Base-by-base conservation (phyloP, 2,888 invertebrate species). In the Phengaris alcon region DNA sequence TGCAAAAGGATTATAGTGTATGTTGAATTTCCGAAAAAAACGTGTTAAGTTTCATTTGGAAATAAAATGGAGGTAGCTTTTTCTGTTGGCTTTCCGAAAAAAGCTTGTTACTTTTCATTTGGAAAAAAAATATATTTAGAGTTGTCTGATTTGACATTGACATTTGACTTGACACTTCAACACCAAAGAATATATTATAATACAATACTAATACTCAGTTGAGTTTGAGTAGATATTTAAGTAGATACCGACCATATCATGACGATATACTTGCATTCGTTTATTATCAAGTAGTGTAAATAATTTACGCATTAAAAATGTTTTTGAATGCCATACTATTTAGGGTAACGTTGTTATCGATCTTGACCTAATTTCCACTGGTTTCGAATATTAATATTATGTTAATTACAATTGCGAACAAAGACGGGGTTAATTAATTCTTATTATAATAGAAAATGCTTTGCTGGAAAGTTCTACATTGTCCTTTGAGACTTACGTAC, bases 331-430 rank as follows among this genome's bases (percentile, higher is more conserved):
- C 68, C 46, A n/a, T 46, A 69, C n/a, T 13, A 69, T 69, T 69
- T 48, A 48, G 48, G 68, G n/a, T 69, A 69, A 48, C 68, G 68
- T 69, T 69, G n/a, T 69, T 48, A 69, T 48, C 12, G 69, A 69
- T 69, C 48, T 48, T 69, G 69, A 48, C 69, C 69, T 48, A 48
- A 69, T 69, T 64, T 48, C 48, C 69, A 15, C 69, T 48, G 8
- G 48, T 6, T n/a, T 48, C 48, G 69, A 13, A 69, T 69, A 48
- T 68, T 68, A n/a, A 68, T 69, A 48, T 69, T 69, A 69, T 69
- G 69, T 48, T 48, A 69, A 69, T 69, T n/a, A 48, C 64, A 64
- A 48, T 69, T 69, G 48, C 48, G 46, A 9, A 69, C 69, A 69
- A 69, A 69, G 69, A 15, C n/a, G 15, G 46, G 15, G 6, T 3